Evolutionary conservation across 2,797 vertebrate species (phyloP).

Genomic region (Acanthornis magna): DNA sequence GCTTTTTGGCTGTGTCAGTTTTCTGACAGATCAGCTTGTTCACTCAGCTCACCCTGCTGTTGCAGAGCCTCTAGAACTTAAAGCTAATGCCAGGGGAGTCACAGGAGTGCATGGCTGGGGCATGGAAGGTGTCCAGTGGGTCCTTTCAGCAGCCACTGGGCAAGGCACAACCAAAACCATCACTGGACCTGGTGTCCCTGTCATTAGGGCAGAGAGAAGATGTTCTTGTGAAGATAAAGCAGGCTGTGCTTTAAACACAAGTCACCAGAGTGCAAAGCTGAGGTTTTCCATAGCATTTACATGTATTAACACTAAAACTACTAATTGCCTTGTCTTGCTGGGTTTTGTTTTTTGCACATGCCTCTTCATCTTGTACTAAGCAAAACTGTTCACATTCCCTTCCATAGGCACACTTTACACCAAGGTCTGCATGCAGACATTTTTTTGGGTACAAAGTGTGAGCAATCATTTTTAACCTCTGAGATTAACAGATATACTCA

Average conservation of each 20-base stretch:
- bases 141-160: neutral
- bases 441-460: constrained; percentile 9
- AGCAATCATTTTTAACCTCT: neutral
- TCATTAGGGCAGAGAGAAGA: neutral
- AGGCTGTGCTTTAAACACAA: neutral
- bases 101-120: fast-evolving
- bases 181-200: neutral
- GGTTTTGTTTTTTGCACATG: neutral
- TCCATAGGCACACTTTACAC: neutral
- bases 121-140: neutral
- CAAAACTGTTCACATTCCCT: neutral
- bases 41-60: neutral
- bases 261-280: neutral
- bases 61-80: neutral
- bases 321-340: neutral
- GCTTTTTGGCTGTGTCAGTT: neutral
- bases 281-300: neutral
- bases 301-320: neutral
- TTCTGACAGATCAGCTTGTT: neutral
- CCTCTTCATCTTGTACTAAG: neutral
- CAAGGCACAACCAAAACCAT: neutral
- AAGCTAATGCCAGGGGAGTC: neutral
- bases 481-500: neutral
- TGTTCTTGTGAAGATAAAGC: neutral
- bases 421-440: neutral